These are phyloP conservation scores for Pediacus dermestoides DNA, from an alignment of 2,888 invertebrate genomes.

Conservation along the genomic window DNA sequence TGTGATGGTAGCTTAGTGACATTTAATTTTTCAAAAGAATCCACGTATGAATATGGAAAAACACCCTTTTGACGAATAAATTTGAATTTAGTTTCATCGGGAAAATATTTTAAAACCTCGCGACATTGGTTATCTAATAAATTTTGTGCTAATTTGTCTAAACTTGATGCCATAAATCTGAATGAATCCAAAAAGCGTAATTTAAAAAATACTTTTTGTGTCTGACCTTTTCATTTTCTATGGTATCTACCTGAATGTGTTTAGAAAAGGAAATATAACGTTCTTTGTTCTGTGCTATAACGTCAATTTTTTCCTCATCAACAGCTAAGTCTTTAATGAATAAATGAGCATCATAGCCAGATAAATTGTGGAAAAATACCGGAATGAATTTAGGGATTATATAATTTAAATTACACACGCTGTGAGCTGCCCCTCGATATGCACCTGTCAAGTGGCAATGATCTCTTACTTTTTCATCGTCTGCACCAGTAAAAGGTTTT, in stretches of 20 bases:
- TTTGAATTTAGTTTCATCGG: no score
- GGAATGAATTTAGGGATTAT: conserved; percentile 30
- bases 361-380: conserved; percentile 35
- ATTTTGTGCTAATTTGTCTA: conserved; percentile 7
- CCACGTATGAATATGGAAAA: no score
- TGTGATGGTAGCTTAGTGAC: conserved; percentile 22
- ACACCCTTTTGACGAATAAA: no score
- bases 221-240: neutral
- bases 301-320: conserved; percentile 11
- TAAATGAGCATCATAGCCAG: conserved; percentile 31
- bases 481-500: conserved; percentile 4
- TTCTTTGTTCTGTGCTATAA: conserved; percentile 35
- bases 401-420: conserved; percentile 35
- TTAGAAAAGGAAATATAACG: conserved; percentile 33
- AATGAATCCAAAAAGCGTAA: conserved; percentile 9
- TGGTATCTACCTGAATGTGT: conserved; percentile 9
- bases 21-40: conserved; percentile 18
- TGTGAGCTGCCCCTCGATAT: conserved; percentile 28
- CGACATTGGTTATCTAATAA: no score
- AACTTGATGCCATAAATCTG: neutral
- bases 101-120: no score
- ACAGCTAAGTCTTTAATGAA: conserved; percentile 26
- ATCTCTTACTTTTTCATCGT: conserved; percentile 26
- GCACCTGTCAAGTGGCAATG: conserved; percentile 31
- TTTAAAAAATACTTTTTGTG: conserved; percentile 9